A percentile compares a stretch with the other conserved stretches of the same genome.
phyloP scores from a whole-genome alignment of 2,888 invertebrate genomes.

The Ametastegia equiseti region DNA sequence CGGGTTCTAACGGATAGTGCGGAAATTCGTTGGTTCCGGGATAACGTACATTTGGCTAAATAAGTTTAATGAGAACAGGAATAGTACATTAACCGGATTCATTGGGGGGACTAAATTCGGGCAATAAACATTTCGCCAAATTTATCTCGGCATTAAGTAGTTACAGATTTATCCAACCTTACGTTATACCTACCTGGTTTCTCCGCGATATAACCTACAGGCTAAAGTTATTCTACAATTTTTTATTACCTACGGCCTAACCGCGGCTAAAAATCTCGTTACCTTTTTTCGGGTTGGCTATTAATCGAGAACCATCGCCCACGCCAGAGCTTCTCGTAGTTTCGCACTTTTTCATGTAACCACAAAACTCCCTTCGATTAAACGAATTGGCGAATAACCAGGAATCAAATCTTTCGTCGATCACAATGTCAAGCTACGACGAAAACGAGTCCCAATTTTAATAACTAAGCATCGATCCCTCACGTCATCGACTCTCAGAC shows the following conservation, averaged over 20 bases:
- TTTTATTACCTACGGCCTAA: not conserved
- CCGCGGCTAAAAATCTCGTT: not conserved
- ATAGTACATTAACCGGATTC: constrained; percentile 31
- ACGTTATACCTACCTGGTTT: no score
- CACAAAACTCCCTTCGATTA: constrained; percentile 1
- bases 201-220: not conserved
- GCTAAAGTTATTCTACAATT: not conserved
- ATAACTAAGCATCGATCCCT: not conserved
- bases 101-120: not conserved
- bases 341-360: not conserved
- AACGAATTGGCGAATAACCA: not conserved
- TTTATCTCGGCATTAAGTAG: constrained; percentile 3
- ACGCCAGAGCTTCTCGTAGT: not conserved
- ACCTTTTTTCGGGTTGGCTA: not conserved
- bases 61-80: constrained; percentile 20
- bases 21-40: not conserved
- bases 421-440: not conserved
- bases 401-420: not conserved
- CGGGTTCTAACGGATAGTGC: constrained; percentile 11
- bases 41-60: constrained; percentile 6
- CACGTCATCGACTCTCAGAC: not conserved
- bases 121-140: not conserved
- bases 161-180: not conserved
- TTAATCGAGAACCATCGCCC: not conserved
- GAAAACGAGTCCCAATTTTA: not conserved